These are phyloP conservation scores for Plusia festucae DNA, from an alignment of 2,888 invertebrate genomes.

Conservation along the genomic window DNA sequence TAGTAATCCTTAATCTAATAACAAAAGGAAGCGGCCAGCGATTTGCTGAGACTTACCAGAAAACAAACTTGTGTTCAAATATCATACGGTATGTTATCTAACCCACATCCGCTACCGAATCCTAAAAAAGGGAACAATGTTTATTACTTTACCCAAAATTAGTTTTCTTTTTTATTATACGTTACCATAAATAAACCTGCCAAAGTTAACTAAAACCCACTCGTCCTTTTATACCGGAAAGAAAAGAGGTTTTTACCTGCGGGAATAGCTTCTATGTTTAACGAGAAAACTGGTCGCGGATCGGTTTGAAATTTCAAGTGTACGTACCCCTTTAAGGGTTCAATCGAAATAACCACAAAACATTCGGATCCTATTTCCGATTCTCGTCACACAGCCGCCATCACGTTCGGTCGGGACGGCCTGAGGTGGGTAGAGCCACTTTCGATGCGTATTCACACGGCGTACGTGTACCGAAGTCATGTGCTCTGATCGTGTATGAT, in stretches of 20 bases:
- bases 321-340: slow-evolving; percentile 81
- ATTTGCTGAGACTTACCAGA: slow-evolving; percentile 16
- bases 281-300: slow-evolving; percentile 74
- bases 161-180: slow-evolving; percentile 62
- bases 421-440: slow-evolving; percentile 69
- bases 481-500: slow-evolving; percentile 54
- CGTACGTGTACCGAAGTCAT: slow-evolving; percentile 49
- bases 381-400: slow-evolving; percentile 84
- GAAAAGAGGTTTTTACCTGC: slow-evolving; percentile 71
- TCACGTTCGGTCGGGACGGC: slow-evolving; percentile 74
- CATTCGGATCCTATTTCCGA: slow-evolving; percentile 82
- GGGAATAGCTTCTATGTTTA: slow-evolving; percentile 72
- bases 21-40: neutral
- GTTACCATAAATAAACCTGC: slow-evolving; percentile 61
- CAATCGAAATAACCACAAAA: slow-evolving; percentile 86
- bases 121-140: slow-evolving; percentile 54
- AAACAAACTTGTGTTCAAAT: slow-evolving; percentile 24
- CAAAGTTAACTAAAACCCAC: slow-evolving; percentile 62
- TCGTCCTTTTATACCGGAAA: slow-evolving; percentile 63
- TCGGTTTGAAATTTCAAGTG: slow-evolving; percentile 79
- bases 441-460: slow-evolving; percentile 70
- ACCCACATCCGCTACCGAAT: slow-evolving; percentile 44
- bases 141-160: slow-evolving; percentile 60
- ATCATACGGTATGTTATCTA: slow-evolving; percentile 43
- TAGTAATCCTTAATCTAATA: neutral